These are phyloP conservation scores for human (Homo sapiens) DNA, from an alignment of 2,113 vertebrate genomes.

Conservation along the genomic window DNA sequence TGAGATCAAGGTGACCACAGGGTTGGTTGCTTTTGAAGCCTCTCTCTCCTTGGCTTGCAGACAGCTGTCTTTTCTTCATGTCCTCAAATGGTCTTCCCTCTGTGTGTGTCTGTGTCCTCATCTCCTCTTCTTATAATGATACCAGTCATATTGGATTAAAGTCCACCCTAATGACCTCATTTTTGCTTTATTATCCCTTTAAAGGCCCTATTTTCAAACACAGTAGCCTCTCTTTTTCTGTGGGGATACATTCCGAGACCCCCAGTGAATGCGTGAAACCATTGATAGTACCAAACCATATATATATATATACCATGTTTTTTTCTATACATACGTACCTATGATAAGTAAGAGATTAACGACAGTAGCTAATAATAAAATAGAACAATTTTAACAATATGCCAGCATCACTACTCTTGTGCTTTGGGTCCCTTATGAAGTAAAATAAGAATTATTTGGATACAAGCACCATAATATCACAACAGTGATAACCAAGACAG, in stretches of 20 bases:
- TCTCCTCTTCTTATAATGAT: neutral
- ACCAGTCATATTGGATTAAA: neutral
- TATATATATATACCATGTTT: neutral
- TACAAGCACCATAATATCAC: neutral
- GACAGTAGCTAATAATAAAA: neutral
- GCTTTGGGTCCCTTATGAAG: neutral
- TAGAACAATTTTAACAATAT: neutral
- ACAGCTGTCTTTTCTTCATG: neutral
- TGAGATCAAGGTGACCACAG: neutral
- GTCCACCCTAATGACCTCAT: neutral
- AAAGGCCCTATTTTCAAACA: neutral
- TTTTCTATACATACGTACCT: neutral
- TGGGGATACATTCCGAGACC: neutral
- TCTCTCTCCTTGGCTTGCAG: neutral
- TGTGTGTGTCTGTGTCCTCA: neutral
- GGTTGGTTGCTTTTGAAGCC: neutral
- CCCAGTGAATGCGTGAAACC: neutral
- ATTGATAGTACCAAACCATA: neutral
- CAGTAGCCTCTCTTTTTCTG: neutral
- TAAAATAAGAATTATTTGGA: neutral
- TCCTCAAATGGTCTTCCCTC: rapidly evolving
- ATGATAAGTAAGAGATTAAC: neutral
- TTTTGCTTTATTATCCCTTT: neutral
- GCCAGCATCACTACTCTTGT: neutral
- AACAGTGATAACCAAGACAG: neutral